A percentile compares a stretch with the other conserved stretches of the same genome.
phyloP scores from a whole-genome alignment of 2,797 vertebrate genomes.

The Cheirogaleus major region DNA sequence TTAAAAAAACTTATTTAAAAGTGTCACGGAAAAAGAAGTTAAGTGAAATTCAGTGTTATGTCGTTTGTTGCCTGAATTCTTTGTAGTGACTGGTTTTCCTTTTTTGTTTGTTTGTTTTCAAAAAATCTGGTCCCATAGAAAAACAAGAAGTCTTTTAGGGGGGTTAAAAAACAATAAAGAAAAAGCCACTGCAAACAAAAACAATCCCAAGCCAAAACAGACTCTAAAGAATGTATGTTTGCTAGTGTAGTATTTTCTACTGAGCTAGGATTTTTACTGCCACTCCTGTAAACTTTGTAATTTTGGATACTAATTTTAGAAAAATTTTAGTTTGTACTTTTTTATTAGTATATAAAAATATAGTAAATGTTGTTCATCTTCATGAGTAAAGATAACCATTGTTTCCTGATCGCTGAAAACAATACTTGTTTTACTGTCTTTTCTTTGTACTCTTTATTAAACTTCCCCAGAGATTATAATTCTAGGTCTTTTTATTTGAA shows the following conservation, averaged over 20 bases:
- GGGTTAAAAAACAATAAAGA: neutral
- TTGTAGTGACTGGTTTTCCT: constrained; percentile 27
- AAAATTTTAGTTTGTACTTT: neutral
- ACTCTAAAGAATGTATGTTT: neutral
- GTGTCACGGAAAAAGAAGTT: constrained; percentile 54
- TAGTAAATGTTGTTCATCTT: neutral
- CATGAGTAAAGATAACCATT: neutral
- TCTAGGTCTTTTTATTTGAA: constrained; percentile 15
- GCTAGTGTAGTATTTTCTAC: neutral
- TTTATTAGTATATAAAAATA: constrained; percentile 38
- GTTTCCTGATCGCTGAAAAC: neutral
- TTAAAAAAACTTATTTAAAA: constrained; percentile 32
- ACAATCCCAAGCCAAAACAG: constrained; percentile 10
- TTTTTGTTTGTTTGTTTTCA: neutral
- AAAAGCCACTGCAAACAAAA: constrained; percentile 36
- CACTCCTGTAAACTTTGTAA: neutral
- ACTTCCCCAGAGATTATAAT: neutral
- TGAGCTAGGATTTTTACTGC: constrained; percentile 27
- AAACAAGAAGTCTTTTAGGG: constrained; percentile 9
- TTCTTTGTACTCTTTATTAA: neutral
- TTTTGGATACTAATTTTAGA: constrained; percentile 10
- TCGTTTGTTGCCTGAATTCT: constrained; percentile 30
- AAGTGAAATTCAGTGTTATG: constrained; percentile 54
- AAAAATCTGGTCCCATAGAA: neutral
- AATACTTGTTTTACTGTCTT: neutral